phyloP scores from a whole-genome alignment of 2,113 vertebrate genomes.

The Trogon melanurus region DNA sequence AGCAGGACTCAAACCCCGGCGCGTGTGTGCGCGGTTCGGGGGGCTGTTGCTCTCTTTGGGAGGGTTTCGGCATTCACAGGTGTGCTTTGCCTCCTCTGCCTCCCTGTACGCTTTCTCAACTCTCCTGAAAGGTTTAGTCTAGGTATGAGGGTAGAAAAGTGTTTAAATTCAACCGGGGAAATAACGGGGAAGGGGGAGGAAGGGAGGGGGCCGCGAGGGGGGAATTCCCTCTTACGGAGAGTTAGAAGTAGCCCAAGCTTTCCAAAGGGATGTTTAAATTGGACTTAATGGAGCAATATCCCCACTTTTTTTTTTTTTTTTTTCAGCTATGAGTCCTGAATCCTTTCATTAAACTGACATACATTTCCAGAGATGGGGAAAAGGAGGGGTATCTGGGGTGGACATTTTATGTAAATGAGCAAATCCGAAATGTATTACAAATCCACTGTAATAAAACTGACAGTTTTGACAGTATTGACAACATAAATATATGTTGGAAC shows the following conservation, averaged over 20 bases:
- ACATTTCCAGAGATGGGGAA: conserved; percentile 65
- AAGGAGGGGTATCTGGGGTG: conserved; percentile 69
- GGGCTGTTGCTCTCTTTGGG: neutral
- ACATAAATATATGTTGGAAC: conserved; percentile 84
- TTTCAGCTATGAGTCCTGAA: conserved; percentile 50
- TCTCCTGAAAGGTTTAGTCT: neutral
- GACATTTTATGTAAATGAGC: conserved; percentile 82
- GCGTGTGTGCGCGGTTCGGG: neutral
- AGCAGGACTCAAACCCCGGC: neutral
- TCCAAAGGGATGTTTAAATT: conserved; percentile 53
- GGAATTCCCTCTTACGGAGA: conserved; percentile 34
- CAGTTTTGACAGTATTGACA: conserved; percentile 85
- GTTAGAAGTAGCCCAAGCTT: conserved; percentile 60
- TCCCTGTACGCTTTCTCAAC: neutral
- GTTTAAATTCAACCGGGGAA: neutral
- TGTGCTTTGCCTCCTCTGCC: neutral
- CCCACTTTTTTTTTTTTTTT: neutral
- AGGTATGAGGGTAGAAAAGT: conserved; percentile 13
- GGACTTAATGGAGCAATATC: conserved; percentile 41
- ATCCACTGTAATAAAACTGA: conserved; percentile 80
- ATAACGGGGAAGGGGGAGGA: neutral
- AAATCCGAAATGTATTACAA: conserved; percentile 80
- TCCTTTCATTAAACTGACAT: conserved; percentile 74
- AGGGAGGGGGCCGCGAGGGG: neutral
- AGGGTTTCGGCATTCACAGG: neutral